phyloP scores from a whole-genome alignment of 2,797 vertebrate species.

The Neoniphon sammara region DNA sequence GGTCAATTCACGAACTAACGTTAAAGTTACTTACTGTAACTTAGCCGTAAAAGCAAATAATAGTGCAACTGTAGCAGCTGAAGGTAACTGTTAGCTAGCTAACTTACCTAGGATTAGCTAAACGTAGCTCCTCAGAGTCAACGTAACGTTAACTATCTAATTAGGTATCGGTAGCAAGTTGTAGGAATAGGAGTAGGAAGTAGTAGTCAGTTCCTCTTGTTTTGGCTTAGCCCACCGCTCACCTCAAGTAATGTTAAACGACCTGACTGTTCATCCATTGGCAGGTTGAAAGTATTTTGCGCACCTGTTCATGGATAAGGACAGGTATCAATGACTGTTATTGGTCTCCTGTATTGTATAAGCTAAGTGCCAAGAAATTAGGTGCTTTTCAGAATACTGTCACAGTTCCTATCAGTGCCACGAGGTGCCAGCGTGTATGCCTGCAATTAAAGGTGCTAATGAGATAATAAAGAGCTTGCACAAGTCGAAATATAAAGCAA shows the following conservation, averaged over 20 bases:
- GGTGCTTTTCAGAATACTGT: neutral
- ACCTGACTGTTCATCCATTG: neutral
- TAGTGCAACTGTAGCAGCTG: constrained; percentile 36
- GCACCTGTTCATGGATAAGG: neutral
- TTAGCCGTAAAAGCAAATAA: neutral
- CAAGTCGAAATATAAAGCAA: too few relatives aligned
- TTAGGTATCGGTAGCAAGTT: constrained; percentile 12
- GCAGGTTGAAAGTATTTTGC: neutral
- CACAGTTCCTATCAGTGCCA: too few relatives aligned
- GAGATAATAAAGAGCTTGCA: neutral
- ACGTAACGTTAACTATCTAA: constrained; percentile 16
- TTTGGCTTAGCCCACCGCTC: neutral
- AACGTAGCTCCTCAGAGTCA: neutral
- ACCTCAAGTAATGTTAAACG: neutral
- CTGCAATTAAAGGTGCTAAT: neutral
- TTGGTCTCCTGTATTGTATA: neutral
- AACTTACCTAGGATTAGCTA: constrained; percentile 1
- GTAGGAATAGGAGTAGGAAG: too few relatives aligned
- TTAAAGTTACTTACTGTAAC: too few relatives aligned
- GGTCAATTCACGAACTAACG: neutral
- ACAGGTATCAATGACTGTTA: neutral
- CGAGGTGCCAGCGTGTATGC: too few relatives aligned
- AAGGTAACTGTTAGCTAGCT: constrained; percentile 50
- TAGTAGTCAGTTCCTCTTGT: accelerated
- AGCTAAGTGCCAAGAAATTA: neutral